Base-by-base conservation (phyloP, 2,888 invertebrate species). In the Slavum lentiscoides region DNA sequence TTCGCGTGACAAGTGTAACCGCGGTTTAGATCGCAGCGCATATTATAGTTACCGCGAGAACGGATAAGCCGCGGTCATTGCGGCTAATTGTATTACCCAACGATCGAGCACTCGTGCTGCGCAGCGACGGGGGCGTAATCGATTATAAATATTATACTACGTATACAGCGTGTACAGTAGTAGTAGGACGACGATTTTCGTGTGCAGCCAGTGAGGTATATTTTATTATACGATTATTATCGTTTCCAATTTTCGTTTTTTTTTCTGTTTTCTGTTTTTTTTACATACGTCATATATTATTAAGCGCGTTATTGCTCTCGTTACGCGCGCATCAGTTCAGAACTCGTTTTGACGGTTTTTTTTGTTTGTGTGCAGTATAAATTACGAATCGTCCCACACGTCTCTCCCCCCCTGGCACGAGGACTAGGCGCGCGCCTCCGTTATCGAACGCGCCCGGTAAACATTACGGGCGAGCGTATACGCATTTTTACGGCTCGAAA, bases 1-100 rank as follows among this genome's bases (percentile, higher is more conserved):
- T 30, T 30, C 30, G 30, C 69, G 55, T 69, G 55, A 69, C 69
- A 69, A 30, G 69, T 55, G 69, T 37, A 37, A 69, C 30, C 66
- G 66, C 39, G 43, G 9, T 6, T n/a, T n/a, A n/a, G n/a, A n/a
- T n/a, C n/a, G n/a, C n/a, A n/a, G 9, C 7, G 43, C 43, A n/a
- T n/a, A n/a, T n/a, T n/a, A n/a, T n/a, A n/a, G n/a, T n/a, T n/a
- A 15, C 8, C 43, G 11, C 9, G 66, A 19, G 19, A 9, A 15
- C 9, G 19, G 9, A 66, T 43, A 43, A 21, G 19, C 19, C 19
- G 68, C 49, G 68, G 68, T 68, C 2, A 23, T 13, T 8, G 15
- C 53, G 11, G 68, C 21, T 68, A 53, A 68, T 68, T 49, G 68
- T 53, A 17, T 49, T 68, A 68, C 43, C n/a, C 7, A 13, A 1